Evolutionary conservation across 2,113 vertebrate genomes (phyloP), one percentile per base, ranked within the genome.

Genomic region (Eublepharis macularius): DNA sequence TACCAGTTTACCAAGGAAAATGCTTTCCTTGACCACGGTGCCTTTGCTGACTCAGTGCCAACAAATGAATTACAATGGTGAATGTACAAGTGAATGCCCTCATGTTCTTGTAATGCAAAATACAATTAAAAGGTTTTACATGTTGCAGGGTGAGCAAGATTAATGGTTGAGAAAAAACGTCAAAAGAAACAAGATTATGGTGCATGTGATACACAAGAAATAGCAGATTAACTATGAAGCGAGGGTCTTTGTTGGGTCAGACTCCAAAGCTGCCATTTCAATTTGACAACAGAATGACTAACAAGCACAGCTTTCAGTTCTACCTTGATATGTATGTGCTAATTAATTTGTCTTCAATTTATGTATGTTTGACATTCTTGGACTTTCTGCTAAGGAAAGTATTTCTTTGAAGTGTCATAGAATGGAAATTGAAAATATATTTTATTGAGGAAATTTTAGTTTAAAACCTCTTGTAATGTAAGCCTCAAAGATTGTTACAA

Each of bases 141-240:
- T 90, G 82, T 87, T 47, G 13, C 26, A 45, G 76, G 69, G 84
- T 86, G 86, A 92, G 91, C 24, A 92, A 88, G 89, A 93, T 91
- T 92, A 92, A 66, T 76, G n/a, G 45, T 82, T 90, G 87, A 93
- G 84, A 91, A 85, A 84, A 90, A 93, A 92, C 83, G 84, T 88
- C 83, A 86, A 86, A 88, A 85, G 76, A 81, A 90, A 89, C 83
- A 91, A 92, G 91, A 94, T 94, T 92, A 92, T 16, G 68, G 75
- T 39, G 21, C 86, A 92, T 88, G 87, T 92, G 89, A 89, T 92
- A 74, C 73, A 87, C 87, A 88, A 90, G 83, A 84, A 91, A 85
- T 70, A 54, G 82, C 45, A 43, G 80, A 77, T 87, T 90, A 92
- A 77, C 34, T 69, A 93, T 76, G 81, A 89, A 34, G 17, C 85